phyloP scores from a whole-genome alignment of 1,140 invertebrate species.

The Apis cerana region DNA sequence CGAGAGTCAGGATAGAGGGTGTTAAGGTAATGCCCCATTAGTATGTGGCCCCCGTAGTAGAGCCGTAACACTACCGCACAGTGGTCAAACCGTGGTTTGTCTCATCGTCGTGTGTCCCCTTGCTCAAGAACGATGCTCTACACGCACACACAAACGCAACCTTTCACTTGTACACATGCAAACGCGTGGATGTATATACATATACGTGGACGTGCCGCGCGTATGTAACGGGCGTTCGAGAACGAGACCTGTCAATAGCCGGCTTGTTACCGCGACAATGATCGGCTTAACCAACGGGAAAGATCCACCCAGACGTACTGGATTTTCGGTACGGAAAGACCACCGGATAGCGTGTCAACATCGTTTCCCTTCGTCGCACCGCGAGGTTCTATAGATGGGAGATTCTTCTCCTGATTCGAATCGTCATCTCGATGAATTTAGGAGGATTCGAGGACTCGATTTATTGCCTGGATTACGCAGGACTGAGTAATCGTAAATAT shows the following conservation, averaged over 20 bases:
- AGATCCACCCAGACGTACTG: slow-evolving; percentile 70
- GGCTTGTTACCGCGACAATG: slow-evolving; percentile 80
- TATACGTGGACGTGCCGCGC: slow-evolving; percentile 32
- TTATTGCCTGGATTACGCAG: slow-evolving; percentile 24
- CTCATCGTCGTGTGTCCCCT: slow-evolving; percentile 58
- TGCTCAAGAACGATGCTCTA: slow-evolving; percentile 15
- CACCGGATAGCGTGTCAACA: slow-evolving; percentile 63
- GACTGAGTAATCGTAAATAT: slow-evolving; percentile 19
- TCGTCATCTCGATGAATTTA: slow-evolving; percentile 45
- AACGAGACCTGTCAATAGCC: slow-evolving; percentile 79
- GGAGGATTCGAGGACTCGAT: slow-evolving; percentile 15
- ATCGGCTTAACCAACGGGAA: slow-evolving; percentile 79
- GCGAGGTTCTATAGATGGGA: neutral
- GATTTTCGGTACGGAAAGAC: slow-evolving; percentile 51
- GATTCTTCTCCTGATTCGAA: slow-evolving; percentile 47
- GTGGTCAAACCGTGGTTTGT: slow-evolving; percentile 74
- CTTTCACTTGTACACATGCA: neutral
- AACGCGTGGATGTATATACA: slow-evolving; percentile 22
- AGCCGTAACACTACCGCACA: slow-evolving; percentile 73
- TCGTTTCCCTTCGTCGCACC: slow-evolving; percentile 39
- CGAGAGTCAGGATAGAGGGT: slow-evolving; percentile 76
- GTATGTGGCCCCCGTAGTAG: slow-evolving; percentile 78
- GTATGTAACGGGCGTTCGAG: slow-evolving; percentile 36
- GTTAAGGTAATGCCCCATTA: slow-evolving; percentile 81
- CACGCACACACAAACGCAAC: neutral